These are phyloP conservation scores for Acromyrmex heyeri DNA, from an alignment of 1,140 invertebrate species.

Conservation along the genomic window DNA sequence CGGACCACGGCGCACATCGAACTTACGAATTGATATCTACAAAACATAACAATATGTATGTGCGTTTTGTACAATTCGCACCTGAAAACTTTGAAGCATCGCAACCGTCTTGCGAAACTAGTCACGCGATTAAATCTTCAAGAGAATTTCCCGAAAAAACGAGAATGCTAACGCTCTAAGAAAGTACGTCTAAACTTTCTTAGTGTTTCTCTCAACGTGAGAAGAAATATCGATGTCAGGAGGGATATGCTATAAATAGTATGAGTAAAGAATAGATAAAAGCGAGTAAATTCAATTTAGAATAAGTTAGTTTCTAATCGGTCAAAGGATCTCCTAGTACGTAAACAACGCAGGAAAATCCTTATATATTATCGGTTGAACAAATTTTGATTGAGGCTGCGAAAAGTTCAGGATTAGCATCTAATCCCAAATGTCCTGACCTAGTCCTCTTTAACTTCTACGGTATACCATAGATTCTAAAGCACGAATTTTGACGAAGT, in stretches of 20 bases:
- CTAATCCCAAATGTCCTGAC: background rate
- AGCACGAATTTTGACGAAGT: too few relatives aligned
- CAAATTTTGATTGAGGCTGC: background rate
- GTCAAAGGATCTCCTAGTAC: background rate
- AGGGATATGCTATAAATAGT: background rate
- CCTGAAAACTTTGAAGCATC: conserved; percentile 31
- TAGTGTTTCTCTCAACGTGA: conserved; percentile 28
- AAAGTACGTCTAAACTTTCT: conserved; percentile 30
- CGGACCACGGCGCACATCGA: background rate
- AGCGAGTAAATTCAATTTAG: conserved; percentile 4
- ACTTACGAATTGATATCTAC: conserved; percentile 48
- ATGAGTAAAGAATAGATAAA: conserved; percentile 1
- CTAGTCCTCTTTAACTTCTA: background rate
- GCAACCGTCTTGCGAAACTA: conserved; percentile 33
- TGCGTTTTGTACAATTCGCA: conserved; percentile 19
- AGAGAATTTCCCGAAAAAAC: conserved; percentile 40
- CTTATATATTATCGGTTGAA: background rate
- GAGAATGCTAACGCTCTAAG: conserved; percentile 15
- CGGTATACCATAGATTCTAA: background rate
- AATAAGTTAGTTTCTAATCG: conserved; percentile 25
- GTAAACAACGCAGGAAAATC: background rate
- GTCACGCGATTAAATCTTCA: conserved; percentile 40
- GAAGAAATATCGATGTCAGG: conserved; percentile 16
- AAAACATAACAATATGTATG: conserved; percentile 43
- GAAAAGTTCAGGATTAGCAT: background rate